Conservation (phyloP, 2,113 vertebrate species). For the Lophochroa leadbeateri region DNA sequence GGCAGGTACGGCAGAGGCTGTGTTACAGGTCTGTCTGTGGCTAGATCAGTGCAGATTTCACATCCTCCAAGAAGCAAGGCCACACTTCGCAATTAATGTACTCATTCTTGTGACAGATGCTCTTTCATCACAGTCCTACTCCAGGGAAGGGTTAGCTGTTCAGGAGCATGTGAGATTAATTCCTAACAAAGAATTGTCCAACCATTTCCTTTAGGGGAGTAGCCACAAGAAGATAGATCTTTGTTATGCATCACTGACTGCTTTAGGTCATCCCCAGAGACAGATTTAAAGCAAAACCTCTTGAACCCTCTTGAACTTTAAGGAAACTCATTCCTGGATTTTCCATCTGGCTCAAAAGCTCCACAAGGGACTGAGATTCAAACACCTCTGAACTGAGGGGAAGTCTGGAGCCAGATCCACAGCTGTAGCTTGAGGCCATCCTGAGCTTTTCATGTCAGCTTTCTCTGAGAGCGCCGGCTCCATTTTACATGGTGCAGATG, state of each 20-base stretch:
- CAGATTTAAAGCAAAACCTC: conserved; percentile 51
- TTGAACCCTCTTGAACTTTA: conserved; percentile 62
- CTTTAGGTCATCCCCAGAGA: conserved; percentile 52
- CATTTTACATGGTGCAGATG: background rate
- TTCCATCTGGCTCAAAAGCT: conserved; percentile 56
- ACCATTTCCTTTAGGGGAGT: conserved; percentile 11
- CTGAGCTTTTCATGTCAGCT: conserved; percentile 46
- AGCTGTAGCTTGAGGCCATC: conserved; percentile 43
- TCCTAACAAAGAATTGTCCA: conserved; percentile 23
- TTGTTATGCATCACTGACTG: conserved; percentile 37
- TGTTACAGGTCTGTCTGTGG: background rate
- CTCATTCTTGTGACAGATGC: background rate
- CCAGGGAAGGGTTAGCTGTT: conserved; percentile 6
- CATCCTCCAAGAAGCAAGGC: background rate
- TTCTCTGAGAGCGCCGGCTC: background rate
- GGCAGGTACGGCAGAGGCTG: background rate
- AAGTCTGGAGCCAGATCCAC: conserved; percentile 46
- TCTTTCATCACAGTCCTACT: background rate
- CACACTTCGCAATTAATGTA: background rate
- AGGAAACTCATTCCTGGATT: conserved; percentile 46
- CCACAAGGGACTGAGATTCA: conserved; percentile 31
- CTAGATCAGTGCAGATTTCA: background rate
- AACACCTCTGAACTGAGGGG: conserved; percentile 35
- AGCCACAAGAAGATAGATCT: background rate
- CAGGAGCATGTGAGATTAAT: conserved; percentile 21